Conservation (phyloP, 2,113 vertebrate genomes). For the Diphyllodes magnificus region DNA sequence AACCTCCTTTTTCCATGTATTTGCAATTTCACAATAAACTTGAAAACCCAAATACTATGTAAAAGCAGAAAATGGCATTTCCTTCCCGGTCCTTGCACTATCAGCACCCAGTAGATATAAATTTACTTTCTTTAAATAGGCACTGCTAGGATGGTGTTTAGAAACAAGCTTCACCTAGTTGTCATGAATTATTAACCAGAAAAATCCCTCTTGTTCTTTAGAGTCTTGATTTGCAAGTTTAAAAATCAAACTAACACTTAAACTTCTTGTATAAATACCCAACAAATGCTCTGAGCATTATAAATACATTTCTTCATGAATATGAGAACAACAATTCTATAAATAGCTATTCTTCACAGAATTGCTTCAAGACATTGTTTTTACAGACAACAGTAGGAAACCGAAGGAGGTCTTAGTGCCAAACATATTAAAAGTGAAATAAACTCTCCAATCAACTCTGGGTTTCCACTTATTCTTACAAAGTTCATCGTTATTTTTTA, state of each 20-base stretch:
- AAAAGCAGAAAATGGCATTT: background rate
- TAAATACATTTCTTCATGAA: constrained; percentile 65
- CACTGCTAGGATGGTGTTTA: constrained; percentile 23
- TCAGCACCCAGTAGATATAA: background rate
- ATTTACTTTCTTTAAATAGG: constrained; percentile 40
- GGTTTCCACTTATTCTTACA: constrained; percentile 43
- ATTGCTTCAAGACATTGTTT: constrained; percentile 72
- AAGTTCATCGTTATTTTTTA: background rate
- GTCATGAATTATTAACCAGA: constrained; percentile 70
- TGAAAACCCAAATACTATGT: background rate
- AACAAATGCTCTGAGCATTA: constrained; percentile 61
- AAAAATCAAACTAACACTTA: constrained; percentile 70
- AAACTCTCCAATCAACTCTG: constrained; percentile 25
- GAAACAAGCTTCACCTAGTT: constrained; percentile 36
- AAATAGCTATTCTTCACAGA: constrained; percentile 60
- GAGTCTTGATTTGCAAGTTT: constrained; percentile 67
- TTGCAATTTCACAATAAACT: background rate
- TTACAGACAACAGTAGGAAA: constrained; percentile 75
- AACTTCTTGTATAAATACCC: constrained; percentile 50
- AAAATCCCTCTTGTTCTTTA: constrained; percentile 48
- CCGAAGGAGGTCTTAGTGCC: constrained; percentile 55
- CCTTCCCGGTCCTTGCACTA: background rate
- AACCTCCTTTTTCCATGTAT: background rate
- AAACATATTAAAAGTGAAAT: constrained; percentile 60
- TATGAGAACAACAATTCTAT: constrained; percentile 66